phyloP scores from a whole-genome alignment of 1,140 invertebrate species.

The Drosophila obscura region DNA sequence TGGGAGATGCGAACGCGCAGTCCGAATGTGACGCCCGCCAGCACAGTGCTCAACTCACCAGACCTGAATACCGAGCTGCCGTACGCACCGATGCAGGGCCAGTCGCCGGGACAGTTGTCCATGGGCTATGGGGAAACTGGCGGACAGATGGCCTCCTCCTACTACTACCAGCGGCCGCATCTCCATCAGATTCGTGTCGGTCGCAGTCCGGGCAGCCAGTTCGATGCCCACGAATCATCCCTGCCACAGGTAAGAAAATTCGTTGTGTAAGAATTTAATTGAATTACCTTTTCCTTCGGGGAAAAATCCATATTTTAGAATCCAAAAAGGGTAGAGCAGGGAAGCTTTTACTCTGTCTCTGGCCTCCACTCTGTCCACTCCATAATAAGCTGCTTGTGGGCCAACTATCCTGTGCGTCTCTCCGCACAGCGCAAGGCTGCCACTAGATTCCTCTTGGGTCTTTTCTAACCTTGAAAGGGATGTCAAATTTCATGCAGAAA shows the following conservation, averaged over 20 bases:
- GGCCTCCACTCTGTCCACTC: too few species aligned
- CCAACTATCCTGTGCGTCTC: too few species aligned
- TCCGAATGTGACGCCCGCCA: conserved; percentile 81
- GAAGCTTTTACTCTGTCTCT: too few species aligned
- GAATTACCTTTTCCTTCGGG: too few species aligned
- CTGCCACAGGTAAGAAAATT: conserved; percentile 49
- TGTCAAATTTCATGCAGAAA: not conserved
- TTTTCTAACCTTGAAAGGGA: not conserved
- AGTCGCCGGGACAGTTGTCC: conserved; percentile 26
- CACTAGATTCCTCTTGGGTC: too few species aligned
- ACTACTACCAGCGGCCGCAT: conserved; percentile 70
- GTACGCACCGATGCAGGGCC: conserved; percentile 56
- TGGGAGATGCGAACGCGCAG: conserved; percentile 83
- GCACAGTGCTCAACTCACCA: conserved; percentile 82
- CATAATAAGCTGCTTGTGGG: too few species aligned
- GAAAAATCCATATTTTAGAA: too few species aligned
- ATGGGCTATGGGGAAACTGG: conserved; percentile 6
- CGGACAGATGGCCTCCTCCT: conserved; percentile 36
- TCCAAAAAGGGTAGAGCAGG: too few species aligned
- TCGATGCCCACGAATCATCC: conserved; percentile 44
- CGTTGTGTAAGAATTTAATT: too few species aligned
- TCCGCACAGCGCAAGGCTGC: too few species aligned
- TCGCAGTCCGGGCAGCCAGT: conserved; percentile 78
- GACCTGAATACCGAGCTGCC: conserved; percentile 74
- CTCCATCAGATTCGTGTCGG: conserved; percentile 80